Percentiles rank a stretch among this genome's conserved stretches.
phyloP scores from a whole-genome alignment of 2,113 vertebrate genomes.

The Fukomys damarensis region DNA sequence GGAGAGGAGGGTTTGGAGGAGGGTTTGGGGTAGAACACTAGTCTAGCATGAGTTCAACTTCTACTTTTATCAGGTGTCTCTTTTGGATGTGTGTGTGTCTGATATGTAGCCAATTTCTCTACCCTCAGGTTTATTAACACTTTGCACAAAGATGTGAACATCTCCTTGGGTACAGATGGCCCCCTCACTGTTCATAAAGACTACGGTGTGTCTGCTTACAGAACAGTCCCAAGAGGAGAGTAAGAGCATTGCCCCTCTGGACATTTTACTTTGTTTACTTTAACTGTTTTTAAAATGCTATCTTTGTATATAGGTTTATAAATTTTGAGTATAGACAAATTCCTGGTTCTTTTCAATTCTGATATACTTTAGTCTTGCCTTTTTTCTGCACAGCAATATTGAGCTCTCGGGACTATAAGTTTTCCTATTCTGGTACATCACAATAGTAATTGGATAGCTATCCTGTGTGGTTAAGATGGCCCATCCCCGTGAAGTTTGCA shows the following conservation, averaged over 20 bases:
- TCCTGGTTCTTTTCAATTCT: neutral
- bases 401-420: neutral
- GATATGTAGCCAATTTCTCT: constrained; percentile 47
- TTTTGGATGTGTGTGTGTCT: constrained; percentile 48
- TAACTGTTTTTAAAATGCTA: neutral
- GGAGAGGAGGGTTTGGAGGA: neutral
- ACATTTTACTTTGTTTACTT: constrained; percentile 13
- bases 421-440: neutral
- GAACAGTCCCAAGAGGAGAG: constrained; percentile 85
- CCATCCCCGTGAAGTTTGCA: neutral
- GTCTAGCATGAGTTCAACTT: neutral
- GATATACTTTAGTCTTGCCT: neutral
- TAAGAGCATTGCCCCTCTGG: constrained; percentile 86
- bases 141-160: constrained; percentile 83
- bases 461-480: neutral
- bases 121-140: constrained; percentile 93
- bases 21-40: neutral
- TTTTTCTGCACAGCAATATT: neutral
- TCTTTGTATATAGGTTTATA: neutral
- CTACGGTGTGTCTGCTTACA: constrained; percentile 86
- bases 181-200: constrained; percentile 77
- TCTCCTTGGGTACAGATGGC: constrained; percentile 82
- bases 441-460: neutral
- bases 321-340: neutral
- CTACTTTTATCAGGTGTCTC: neutral